Evolutionary conservation across 2,797 vertebrate species (phyloP), one percentile per base, ranked within the genome.

Genomic region (Botia kubotai): DNA sequence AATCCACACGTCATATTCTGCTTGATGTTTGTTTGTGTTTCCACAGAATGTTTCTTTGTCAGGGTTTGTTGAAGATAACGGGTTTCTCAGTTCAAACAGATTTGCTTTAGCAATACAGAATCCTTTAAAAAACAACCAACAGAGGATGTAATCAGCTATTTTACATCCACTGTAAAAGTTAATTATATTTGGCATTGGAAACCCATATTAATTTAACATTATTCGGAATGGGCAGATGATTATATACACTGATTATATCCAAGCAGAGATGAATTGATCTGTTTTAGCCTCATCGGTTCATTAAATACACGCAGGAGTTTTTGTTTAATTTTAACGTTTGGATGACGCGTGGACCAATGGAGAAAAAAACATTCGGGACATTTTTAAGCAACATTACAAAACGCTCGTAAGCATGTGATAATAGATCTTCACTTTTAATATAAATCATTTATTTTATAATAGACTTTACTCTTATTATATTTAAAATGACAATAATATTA

Each of bases 81-180:
- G 0, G 17, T 43, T 72, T 26, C 21, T 16, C 23, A n/a, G 50
- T 67, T 36, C 16, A 3, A 11, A 58, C 26, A 48, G 8, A 1
- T 33, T 79, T 71, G 55, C 43, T 62, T 79, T 62, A 79, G 77
- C 77, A 79, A 79, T 79, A 79, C 68, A 7, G n/a, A 60, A 62
- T 78, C 76, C 53, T 70, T 78, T 78, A 70, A 62, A 70, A 26
- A 17, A 62, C 53, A 21, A 66, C 26, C 26, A 62, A 62, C 19
- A 2, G 8, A 12, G 6, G 14, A 77, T 3, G 2, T 53, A 77
- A 77, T 48, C 75, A 67, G 67, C 67, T 43, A 67, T 5, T 43
- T 50, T n/a, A 73, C 48, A 73, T 19, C 53, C 63, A 66, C 50
- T 55, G 62, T 23, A 23, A 43, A 73, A 8, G 33, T 66, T 17